Base-by-base conservation (phyloP, 2,888 invertebrate genomes). In the Protophormia terraenovae region DNA sequence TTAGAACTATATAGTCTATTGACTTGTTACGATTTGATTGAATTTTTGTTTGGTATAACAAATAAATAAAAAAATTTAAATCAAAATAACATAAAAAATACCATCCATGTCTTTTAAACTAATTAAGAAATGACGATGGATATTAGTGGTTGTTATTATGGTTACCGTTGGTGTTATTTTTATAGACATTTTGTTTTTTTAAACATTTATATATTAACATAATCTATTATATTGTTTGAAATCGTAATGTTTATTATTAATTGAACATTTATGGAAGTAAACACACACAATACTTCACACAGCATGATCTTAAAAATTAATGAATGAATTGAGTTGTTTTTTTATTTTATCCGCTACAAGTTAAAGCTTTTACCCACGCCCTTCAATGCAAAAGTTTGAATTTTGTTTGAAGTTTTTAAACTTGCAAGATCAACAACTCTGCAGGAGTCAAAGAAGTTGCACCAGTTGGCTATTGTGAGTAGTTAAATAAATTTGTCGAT, bases 321-420 rank as follows among this genome's bases (percentile, higher is more conserved):
- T 72, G 73, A 73, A 73, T 73, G 47, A 62, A 62, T 73, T 47
- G 47, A 58, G 3, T 32, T 27, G 29, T 3, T 35, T 35, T 27
- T 16, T 72, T 58, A n/a, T 14, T 1, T 58, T 16, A 6, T 19
- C 38, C 7, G 2, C 2, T 47, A 47, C 41, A 19, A 38, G n/a
- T 24, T 38, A 6, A 38, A 27, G n/a, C 29, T 60, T 29, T n/a
- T 47, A 32, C 32, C 24, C 47, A 73, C 22, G 45, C 35, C 47
- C 32, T 14, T 29, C 60, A 47, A 16, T 60, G 32, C 29, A 60
- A n/a, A 35, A 8, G 19, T 60, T 60, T 47, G 3, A 35, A n/a
- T 62, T 60, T 24, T n/a, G 32, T 71, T 53, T 53, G 5, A 22
- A 29, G 1, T 45, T 45, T n/a, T 45, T 8, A 29, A 67, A 47